phyloP scores from a whole-genome alignment of 1,140 invertebrate species.

The Cryptotermes secundus region DNA sequence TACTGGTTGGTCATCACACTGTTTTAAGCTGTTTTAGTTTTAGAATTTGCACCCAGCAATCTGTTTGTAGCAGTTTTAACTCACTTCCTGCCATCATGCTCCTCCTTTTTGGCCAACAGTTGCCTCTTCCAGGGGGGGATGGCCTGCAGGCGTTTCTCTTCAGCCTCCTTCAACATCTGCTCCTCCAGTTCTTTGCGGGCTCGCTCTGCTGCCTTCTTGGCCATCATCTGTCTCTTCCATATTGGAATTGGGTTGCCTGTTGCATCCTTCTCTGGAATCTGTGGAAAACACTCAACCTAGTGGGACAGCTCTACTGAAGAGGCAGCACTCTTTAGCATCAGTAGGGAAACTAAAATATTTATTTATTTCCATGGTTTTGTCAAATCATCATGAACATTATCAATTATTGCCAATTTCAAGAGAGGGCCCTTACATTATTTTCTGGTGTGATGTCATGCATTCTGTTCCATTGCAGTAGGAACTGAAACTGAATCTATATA shows the following conservation, averaged over 20 bases:
- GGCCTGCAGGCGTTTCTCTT: conserved; percentile 78
- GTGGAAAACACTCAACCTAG: conserved; percentile 31
- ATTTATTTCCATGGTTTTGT: too few relatives aligned
- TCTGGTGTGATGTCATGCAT: too few relatives aligned
- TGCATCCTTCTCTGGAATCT: conserved; percentile 87
- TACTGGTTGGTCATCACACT: too few relatives aligned
- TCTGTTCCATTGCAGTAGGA: too few relatives aligned
- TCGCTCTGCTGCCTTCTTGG: conserved; percentile 87
- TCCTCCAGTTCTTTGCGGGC: conserved; percentile 88
- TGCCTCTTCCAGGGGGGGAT: conserved; percentile 93
- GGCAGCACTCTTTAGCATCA: too few relatives aligned
- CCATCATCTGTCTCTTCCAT: conserved; percentile 94
- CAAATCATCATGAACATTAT: too few relatives aligned
- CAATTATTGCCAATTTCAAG: too few relatives aligned
- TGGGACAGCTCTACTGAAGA: too few relatives aligned
- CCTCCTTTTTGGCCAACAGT: conserved; percentile 77
- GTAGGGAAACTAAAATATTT: too few relatives aligned
- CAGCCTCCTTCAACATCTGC: conserved; percentile 76
- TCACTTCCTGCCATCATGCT: conserved; percentile 61
- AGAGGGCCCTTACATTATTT: too few relatives aligned
- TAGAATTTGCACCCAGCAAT: neutral
- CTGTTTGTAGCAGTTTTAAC: neutral
- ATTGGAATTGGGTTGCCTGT: conserved; percentile 86
- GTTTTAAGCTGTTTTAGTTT: too few relatives aligned
- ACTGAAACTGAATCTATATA: too few relatives aligned